These are phyloP conservation scores for Mayetiola destructor DNA, from an alignment of 2,888 invertebrate species.

Conservation along the genomic window DNA sequence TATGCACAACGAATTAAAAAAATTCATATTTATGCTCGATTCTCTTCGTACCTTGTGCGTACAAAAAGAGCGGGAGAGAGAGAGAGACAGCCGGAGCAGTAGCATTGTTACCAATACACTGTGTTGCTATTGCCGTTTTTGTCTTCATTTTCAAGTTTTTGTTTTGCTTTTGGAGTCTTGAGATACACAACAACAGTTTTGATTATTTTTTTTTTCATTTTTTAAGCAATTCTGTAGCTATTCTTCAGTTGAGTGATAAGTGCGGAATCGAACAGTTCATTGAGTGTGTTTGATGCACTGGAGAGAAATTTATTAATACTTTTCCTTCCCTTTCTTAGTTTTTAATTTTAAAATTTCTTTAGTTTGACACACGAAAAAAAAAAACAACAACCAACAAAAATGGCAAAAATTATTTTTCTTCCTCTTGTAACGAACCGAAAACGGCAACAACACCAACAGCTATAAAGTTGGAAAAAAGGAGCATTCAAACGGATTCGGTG, in stretches of 20 bases:
- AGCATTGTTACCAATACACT: neutral
- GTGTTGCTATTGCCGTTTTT: neutral
- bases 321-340: constrained; percentile 6
- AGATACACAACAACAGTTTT: too few relatives aligned
- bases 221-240: neutral
- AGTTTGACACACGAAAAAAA: too few relatives aligned
- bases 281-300: neutral
- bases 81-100: neutral
- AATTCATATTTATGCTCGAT: constrained; percentile 3
- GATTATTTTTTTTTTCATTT: neutral
- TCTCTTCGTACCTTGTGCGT: too few relatives aligned
- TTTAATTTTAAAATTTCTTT: neutral
- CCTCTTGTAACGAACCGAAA: too few relatives aligned
- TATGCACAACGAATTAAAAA: constrained; percentile 6
- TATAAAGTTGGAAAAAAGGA: too few relatives aligned
- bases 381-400: too few relatives aligned
- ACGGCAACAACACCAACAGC: too few relatives aligned
- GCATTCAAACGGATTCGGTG: too few relatives aligned
- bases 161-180: neutral
- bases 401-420: too few relatives aligned
- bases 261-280: constrained; percentile 11
- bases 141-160: neutral
- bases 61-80: too few relatives aligned
- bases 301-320: constrained; percentile 5
- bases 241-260: constrained; percentile 11